Evolutionary conservation across 2,888 invertebrate genomes (phyloP).

Genomic region (Ormyrus rosae): DNA sequence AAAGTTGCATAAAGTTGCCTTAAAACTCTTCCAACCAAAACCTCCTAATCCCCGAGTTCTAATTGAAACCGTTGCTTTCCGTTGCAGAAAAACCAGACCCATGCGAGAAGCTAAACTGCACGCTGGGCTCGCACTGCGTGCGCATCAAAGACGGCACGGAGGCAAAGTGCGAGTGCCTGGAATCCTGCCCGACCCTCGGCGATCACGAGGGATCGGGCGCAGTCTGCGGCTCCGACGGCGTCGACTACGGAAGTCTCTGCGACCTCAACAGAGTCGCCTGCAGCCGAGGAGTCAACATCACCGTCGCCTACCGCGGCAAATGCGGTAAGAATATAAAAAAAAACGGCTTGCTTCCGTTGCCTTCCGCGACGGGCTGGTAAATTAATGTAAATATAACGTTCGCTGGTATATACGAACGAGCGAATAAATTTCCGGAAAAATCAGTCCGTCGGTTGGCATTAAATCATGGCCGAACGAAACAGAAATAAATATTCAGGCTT

Average conservation of each 20-base stretch:
- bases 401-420: too few relatives aligned
- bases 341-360: too few relatives aligned
- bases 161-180: constrained; percentile 87
- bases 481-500: too few relatives aligned
- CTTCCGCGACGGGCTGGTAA: too few relatives aligned
- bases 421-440: too few relatives aligned
- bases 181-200: constrained; percentile 88
- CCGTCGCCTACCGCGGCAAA: constrained; percentile 89
- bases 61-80: neutral
- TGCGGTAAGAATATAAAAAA: constrained; percentile 82
- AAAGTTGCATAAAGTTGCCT: too few relatives aligned
- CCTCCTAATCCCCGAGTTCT: too few relatives aligned
- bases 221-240: constrained; percentile 89
- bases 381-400: too few relatives aligned
- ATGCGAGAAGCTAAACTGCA: constrained; percentile 78
- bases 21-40: too few relatives aligned
- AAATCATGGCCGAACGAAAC: too few relatives aligned
- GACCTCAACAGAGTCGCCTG: constrained; percentile 89
- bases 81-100: constrained; percentile 77
- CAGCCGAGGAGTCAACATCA: constrained; percentile 84
- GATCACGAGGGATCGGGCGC: constrained; percentile 88
- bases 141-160: constrained; percentile 82
- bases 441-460: too few relatives aligned
- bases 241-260: constrained; percentile 91
- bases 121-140: constrained; percentile 79